Conservation (phyloP, 2,113 vertebrate genomes). For the Sapayoa aenigma region DNA sequence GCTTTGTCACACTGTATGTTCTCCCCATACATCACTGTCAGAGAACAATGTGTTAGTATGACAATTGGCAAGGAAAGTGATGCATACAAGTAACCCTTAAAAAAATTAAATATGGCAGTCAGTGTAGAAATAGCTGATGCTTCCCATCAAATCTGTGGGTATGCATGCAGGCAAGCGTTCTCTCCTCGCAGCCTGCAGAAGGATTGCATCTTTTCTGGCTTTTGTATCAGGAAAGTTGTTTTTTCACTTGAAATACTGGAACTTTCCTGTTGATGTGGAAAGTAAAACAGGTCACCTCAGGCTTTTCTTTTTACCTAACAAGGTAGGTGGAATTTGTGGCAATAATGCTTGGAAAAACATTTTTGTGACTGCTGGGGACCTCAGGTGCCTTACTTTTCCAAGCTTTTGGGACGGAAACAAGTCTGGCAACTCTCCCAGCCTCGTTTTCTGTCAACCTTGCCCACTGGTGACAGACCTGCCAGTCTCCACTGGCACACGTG, state of each 20-base stretch:
- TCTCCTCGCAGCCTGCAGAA: background rate
- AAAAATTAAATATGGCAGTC: background rate
- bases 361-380: background rate
- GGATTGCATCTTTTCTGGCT: background rate
- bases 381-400: background rate
- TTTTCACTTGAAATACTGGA: background rate
- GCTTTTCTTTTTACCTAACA: too few species aligned
- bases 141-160: background rate
- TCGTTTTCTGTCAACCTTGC: background rate
- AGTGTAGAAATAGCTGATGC: background rate
- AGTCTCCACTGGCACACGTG: fast-evolving
- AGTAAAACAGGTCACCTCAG: background rate
- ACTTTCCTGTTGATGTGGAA: background rate
- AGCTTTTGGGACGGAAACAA: background rate
- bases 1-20: background rate
- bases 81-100: background rate
- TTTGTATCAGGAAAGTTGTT: background rate
- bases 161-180: background rate
- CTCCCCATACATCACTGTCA: background rate
- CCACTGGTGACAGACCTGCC: background rate
- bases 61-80: background rate
- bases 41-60: background rate
- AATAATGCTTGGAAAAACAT: background rate
- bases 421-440: background rate
- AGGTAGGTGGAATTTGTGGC: too few species aligned